Base-by-base conservation (phyloP, 2,888 invertebrate species). In the Lasioglossum marginatum region DNA sequence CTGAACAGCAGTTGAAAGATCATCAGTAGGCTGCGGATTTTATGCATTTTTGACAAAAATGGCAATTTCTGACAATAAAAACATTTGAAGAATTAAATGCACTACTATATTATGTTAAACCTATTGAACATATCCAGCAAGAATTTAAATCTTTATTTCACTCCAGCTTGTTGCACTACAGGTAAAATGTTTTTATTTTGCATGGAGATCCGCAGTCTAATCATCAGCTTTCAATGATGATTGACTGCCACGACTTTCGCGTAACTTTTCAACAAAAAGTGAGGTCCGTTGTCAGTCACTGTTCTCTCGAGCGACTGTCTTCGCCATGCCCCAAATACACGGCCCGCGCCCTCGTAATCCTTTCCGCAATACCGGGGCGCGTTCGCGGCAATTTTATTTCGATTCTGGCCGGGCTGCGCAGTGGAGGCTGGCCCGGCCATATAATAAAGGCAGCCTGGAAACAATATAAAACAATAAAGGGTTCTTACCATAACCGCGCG, bases 401-500 rank as follows among this genome's bases (percentile, higher is more conserved):
- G 92, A 94, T 93, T 92, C 90, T 14, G 66, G 37, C 86, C 88
- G 86, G 83, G 70, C 75, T 45, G 60, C 77, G 81, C 48, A 66
- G 48, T 37, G 70, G 34, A 63, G 63, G 76, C 80, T 45, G 43
- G 79, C 27, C 77, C 45, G 78, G 86, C 79, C 85, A 82, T 87
- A 87, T 93, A 94, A 94, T 94, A 94, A 93, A 93, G 92, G 92
- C 92, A 91, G 90, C 89, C 81, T 91, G 91, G 94, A 94, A 94
- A 94, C 94, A 94, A 94, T 94, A 94, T 94, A 94, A 94, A 95
- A 94, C 95, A 94, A 94, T 94, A 94, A 94, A 93, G 92, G 93
- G 92, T 93, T 94, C 92, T 93, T 93, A 93, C 93, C 92, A 93
- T 93, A 94, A 93, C 94, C 93, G 92, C 92, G 87, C 85, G 89